phyloP scores from a whole-genome alignment of 2,113 vertebrate genomes.

The Acinonyx jubatus region DNA sequence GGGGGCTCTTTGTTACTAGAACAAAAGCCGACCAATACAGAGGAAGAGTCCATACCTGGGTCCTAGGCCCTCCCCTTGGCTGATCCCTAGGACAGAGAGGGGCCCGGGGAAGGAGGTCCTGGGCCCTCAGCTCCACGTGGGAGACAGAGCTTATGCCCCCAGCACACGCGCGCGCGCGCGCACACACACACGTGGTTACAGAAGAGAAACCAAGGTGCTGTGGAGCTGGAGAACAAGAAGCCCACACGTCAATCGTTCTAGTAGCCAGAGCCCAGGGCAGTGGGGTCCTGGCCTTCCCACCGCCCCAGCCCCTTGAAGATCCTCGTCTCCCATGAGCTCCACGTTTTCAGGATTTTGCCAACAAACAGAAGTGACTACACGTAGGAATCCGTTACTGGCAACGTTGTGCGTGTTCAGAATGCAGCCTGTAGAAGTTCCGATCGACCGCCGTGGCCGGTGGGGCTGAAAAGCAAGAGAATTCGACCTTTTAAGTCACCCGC shows the following conservation, averaged over 20 bases:
- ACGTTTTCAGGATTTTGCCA: not conserved
- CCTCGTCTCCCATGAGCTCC: not conserved
- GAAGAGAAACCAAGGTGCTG: not conserved
- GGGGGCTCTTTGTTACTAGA: not conserved
- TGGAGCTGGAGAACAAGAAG: not conserved
- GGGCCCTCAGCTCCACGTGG: not conserved
- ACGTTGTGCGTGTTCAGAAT: not conserved
- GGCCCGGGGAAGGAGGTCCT: not conserved
- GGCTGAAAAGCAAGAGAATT: not conserved
- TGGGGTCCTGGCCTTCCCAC: not conserved
- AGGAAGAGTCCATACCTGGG: not conserved
- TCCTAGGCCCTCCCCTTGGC: not conserved
- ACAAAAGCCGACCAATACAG: not conserved
- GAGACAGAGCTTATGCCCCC: not conserved
- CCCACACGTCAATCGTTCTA: not conserved
- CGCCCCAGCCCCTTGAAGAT: no score
- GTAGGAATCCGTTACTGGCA: not conserved
- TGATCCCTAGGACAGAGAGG: not conserved
- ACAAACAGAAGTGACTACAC: not conserved
- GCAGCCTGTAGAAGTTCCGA: not conserved
- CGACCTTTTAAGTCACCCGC: not conserved
- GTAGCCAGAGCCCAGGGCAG: not conserved
- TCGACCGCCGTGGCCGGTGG: accelerated
- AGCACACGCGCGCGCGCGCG: accelerated
- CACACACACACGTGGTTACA: not conserved